Evolutionary conservation across 2,113 vertebrate species (phyloP).

Genomic region (Xenotilapia caudafasciata): DNA sequence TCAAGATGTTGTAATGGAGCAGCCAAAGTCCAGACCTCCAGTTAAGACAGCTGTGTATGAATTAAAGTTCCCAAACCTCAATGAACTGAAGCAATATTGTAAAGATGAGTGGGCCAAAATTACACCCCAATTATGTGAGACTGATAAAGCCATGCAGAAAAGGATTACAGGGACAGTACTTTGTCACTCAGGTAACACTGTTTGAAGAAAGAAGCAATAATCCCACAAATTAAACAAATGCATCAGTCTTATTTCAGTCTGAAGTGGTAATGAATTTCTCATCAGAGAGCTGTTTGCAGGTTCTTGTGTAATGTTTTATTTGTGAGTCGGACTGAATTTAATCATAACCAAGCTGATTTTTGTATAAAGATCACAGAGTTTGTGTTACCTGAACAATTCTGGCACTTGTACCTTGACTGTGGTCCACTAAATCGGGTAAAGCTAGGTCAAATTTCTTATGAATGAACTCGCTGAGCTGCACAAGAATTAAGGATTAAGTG

Average conservation of each 20-base stretch:
- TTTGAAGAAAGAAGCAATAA: neutral
- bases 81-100: neutral
- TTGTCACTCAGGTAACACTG: constrained; percentile 20
- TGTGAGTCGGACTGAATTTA: neutral
- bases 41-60: neutral
- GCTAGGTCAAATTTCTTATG: neutral
- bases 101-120: neutral
- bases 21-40: neutral
- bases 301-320: neutral
- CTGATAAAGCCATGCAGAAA: neutral
- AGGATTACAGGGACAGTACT: neutral
- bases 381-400: neutral
- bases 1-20: neutral
- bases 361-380: neutral
- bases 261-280: neutral
- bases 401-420: neutral
- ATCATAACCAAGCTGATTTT: neutral
- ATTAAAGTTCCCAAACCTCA: neutral
- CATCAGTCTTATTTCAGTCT: neutral
- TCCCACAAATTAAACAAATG: neutral
- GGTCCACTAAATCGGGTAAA: neutral
- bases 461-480: neutral
- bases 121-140: neutral
- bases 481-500: neutral
- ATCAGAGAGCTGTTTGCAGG: neutral